Percentiles rank a stretch among this genome's conserved stretches.
These are phyloP conservation scores for Cinara cedri DNA, from an alignment of 2,888 invertebrate species.

Conservation along the genomic window DNA sequence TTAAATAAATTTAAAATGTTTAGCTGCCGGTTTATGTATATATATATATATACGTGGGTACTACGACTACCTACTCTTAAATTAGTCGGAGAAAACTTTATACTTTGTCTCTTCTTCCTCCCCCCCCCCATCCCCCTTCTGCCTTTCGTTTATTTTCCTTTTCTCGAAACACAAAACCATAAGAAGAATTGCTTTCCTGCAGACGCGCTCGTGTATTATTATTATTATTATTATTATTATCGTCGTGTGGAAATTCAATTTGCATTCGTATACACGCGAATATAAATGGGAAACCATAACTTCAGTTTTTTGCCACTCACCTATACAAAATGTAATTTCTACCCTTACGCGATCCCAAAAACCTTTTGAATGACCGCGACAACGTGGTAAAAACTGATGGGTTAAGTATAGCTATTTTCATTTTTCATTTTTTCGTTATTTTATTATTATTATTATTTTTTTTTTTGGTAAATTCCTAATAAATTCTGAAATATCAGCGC, in stretches of 20 bases:
- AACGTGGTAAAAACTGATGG: slow-evolving; percentile 27
- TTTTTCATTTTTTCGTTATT: too few species aligned
- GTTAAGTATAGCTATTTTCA: too few species aligned
- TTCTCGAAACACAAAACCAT: not conserved
- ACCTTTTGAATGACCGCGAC: slow-evolving; percentile 1
- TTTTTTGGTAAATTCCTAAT: slow-evolving; percentile 37
- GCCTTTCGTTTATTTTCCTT: too few species aligned
- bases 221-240: not conserved
- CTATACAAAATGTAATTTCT: slow-evolving; percentile 27
- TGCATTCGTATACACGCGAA: slow-evolving; percentile 19
- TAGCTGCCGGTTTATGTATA: not conserved
- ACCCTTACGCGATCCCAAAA: slow-evolving; percentile 4
- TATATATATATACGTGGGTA: too few species aligned
- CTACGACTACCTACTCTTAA: not conserved
- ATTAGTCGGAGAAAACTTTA: not conserved
- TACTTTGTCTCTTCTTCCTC: not conserved
- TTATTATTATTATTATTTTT: too few species aligned
- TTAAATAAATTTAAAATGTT: not conserved
- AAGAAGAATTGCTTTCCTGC: not conserved
- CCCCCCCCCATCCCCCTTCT: not conserved
- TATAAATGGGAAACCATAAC: not conserved
- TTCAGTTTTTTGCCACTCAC: slow-evolving; percentile 32
- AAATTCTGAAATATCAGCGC: too few species aligned
- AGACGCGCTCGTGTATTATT: not conserved
- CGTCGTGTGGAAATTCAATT: slow-evolving; percentile 28